phyloP scores from a whole-genome alignment of 1,140 invertebrate genomes.

The Ectropis grisescens region DNA sequence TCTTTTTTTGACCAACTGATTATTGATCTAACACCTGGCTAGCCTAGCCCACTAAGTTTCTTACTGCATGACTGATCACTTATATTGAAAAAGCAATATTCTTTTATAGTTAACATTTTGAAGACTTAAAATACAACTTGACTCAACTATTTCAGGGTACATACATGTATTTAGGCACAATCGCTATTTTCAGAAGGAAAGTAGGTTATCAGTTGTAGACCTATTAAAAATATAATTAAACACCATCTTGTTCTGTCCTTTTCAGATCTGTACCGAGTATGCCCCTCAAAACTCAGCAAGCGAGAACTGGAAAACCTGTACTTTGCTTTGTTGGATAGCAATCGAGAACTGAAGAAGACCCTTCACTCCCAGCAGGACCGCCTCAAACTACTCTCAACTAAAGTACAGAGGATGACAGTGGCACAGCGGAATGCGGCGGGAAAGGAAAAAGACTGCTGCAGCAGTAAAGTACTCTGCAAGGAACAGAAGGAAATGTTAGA shows the following conservation, averaged over 20 bases:
- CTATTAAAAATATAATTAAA: no score
- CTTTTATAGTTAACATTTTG: no score
- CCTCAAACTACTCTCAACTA: conserved; percentile 35
- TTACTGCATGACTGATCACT: no score
- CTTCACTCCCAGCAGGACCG: conserved; percentile 39
- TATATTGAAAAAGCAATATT: no score
- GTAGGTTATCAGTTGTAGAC: no score
- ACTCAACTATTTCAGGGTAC: no score
- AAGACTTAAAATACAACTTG: no score
- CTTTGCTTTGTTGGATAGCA: conserved; percentile 38
- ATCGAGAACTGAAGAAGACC: conserved; percentile 39
- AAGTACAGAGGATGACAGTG: conserved; percentile 31
- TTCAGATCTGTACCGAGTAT: conserved; percentile 30
- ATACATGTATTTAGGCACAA: no score
- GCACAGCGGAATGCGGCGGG: conserved; percentile 14
- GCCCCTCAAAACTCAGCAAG: conserved; percentile 44
- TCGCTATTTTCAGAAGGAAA: no score
- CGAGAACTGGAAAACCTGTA: conserved; percentile 45
- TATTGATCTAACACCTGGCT: no score
- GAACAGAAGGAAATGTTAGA: conserved; percentile 48
- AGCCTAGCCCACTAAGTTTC: no score
- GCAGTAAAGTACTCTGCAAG: conserved; percentile 12
- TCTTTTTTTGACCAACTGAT: no score
- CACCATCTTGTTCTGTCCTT: background rate
- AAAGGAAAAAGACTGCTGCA: conserved; percentile 30